A percentile compares a stretch with the other conserved stretches of the same genome.
Evolutionary conservation across 2,797 vertebrate species (phyloP).

Genomic region (Molossus molossus): DNA sequence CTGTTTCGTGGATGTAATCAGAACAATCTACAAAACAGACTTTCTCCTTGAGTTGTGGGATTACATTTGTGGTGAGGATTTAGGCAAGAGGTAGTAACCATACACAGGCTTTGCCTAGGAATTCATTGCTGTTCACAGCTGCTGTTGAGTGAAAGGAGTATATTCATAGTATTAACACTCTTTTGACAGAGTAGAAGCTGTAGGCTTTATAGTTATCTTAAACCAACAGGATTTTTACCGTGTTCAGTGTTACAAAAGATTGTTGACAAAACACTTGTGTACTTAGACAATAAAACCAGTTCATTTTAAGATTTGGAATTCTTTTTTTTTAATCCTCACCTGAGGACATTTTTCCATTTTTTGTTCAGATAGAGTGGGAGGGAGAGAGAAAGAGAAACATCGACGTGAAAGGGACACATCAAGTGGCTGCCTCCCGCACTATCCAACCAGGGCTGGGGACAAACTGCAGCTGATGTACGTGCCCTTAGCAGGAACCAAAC

Average conservation of each 20-base stretch:
- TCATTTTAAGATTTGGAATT: constrained; percentile 50
- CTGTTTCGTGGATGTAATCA: background rate
- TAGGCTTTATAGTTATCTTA: constrained; percentile 63
- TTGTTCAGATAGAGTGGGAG: too few relatives aligned
- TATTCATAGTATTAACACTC: constrained; percentile 77
- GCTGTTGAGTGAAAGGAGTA: constrained; percentile 80
- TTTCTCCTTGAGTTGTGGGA: constrained; percentile 53
- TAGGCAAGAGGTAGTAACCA: constrained; percentile 77
- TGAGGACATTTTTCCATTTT: too few relatives aligned
- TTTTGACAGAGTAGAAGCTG: constrained; percentile 75
- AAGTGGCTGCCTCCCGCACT: too few relatives aligned
- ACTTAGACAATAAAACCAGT: constrained; percentile 22
- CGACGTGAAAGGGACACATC: too few relatives aligned
- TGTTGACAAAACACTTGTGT: constrained; percentile 70
- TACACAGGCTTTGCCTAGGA: constrained; percentile 73
- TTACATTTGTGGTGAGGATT: constrained; percentile 81
- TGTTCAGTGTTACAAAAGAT: constrained; percentile 63
- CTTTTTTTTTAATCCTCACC: background rate
- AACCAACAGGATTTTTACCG: constrained; percentile 50
- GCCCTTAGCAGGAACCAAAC: too few relatives aligned
- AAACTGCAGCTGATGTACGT: too few relatives aligned
- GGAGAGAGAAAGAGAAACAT: too few relatives aligned
- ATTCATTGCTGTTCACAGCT: constrained; percentile 83
- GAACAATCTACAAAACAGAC: background rate
- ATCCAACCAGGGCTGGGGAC: too few relatives aligned